Evolutionary conservation across 2,888 invertebrate genomes (phyloP), one percentile per base, ranked within the genome.

Genomic region (Odontocolon sp.): DNA sequence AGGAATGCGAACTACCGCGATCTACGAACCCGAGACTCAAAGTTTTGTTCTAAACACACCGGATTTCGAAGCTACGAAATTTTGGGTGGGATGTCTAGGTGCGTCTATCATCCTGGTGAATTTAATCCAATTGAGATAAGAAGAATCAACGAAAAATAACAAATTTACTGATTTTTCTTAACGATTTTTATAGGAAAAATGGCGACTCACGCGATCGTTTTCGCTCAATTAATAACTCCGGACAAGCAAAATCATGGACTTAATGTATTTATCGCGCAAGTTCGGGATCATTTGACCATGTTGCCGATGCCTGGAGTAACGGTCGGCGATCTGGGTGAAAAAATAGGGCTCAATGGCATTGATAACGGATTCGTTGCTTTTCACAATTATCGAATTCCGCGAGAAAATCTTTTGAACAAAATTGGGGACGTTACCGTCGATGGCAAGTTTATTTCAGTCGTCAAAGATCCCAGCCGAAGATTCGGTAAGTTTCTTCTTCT

Each of bases 21-120:
- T 94, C 0, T 99, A 96, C 91, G 96, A 98, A 90, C 92, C 94
- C 0, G 89, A 91, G 33, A 93, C 94, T 11, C 92, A 95, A 91
- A 94, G 95, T 91, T 98, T 98, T 91, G 92, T 98, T 68, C 92
- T 99, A 8, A 94, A 98, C 89, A 96, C 98, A 0, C 98, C 99
- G 0, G 96, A 97, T 91, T 96, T 98, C 91, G 96, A 98, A 91
- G 97, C 98, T 5, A 97, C 97, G 64, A 99, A 99, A 92, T 97
- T 97, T 91, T 99, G 98, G 98, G 94, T 95, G 85, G 99, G 99
- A 84, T 98, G 97, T 91, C 92, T 97, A 92, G 96, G 96, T 93
- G n/a, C n/a, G n/a, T n/a, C n/a, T n/a, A n/a, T n/a, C n/a, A n/a
- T n/a, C n/a, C n/a, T n/a, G n/a, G n/a, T n/a, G n/a, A n/a, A n/a